Evolutionary conservation across 92 coral and sea anemone genomes (phyloP).

Genomic region (Palythoa caribaeorum): DNA sequence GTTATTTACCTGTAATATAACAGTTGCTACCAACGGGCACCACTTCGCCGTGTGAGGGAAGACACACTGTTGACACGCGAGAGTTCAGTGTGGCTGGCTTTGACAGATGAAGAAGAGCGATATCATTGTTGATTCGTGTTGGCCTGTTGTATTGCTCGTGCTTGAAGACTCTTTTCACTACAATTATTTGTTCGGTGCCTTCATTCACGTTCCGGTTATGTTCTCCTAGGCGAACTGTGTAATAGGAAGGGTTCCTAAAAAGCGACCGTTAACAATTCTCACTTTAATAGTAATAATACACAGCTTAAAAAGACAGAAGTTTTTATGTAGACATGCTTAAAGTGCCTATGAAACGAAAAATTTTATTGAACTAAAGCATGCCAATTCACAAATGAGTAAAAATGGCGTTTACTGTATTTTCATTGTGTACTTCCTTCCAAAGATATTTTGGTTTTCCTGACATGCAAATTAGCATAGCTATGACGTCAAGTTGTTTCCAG

Average conservation of each 20-base stretch:
- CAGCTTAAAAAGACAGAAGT: no score
- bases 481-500: no score
- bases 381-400: no score
- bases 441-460: no score
- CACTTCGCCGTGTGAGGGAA: constrained; percentile 55
- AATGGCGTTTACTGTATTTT: no score
- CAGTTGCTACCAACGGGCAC: constrained; percentile 58
- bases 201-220: constrained; percentile 60
- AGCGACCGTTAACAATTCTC: no score
- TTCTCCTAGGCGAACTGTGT: constrained; percentile 69
- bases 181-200: constrained; percentile 63
- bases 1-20: constrained; percentile 65
- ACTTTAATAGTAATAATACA: no score
- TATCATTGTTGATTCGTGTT: constrained; percentile 64
- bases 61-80: constrained; percentile 65
- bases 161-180: constrained; percentile 59
- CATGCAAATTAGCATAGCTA: no score
- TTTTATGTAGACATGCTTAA: no score
- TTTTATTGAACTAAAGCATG: no score
- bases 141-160: constrained; percentile 69
- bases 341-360: no score
- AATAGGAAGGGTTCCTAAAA: constrained; percentile 48
- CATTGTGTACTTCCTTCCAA: no score
- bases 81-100: constrained; percentile 61
- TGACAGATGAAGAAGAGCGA: constrained; percentile 70